These are phyloP conservation scores for Dasypogon diadema DNA, from an alignment of 2,888 invertebrate genomes.

Conservation along the genomic window DNA sequence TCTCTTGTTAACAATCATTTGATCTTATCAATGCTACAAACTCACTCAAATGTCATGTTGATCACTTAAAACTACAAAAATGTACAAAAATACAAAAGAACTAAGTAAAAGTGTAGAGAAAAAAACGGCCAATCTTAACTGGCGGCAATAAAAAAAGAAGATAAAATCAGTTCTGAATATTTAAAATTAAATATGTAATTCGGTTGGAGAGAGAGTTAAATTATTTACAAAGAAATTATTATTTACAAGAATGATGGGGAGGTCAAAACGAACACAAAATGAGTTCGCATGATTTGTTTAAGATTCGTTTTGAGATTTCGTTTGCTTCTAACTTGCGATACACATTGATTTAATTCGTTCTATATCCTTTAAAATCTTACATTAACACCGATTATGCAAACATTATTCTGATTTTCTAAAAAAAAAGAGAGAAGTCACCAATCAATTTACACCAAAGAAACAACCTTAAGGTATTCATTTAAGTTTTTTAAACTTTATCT, in stretches of 20 bases:
- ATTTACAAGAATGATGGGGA: background rate
- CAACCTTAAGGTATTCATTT: no score
- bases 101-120: background rate
- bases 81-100: constrained; percentile 42
- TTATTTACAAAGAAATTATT: constrained; percentile 12
- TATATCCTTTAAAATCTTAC: no score
- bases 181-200: constrained; percentile 20
- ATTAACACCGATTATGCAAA: no score
- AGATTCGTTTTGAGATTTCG: no score
- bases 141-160: background rate
- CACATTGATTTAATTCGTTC: no score
- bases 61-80: constrained; percentile 41
- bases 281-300: background rate
- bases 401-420: no score
- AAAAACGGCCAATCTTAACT: background rate
- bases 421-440: no score
- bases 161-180: constrained; percentile 27
- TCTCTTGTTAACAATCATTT: constrained; percentile 22
- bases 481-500: no score
- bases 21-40: background rate
- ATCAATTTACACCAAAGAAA: no score
- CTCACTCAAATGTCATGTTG: background rate
- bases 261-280: background rate
- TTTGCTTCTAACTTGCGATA: no score
- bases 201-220: background rate